These are phyloP conservation scores for Ctenopoma multispine DNA, from an alignment of 2,797 vertebrate genomes.

Conservation along the genomic window DNA sequence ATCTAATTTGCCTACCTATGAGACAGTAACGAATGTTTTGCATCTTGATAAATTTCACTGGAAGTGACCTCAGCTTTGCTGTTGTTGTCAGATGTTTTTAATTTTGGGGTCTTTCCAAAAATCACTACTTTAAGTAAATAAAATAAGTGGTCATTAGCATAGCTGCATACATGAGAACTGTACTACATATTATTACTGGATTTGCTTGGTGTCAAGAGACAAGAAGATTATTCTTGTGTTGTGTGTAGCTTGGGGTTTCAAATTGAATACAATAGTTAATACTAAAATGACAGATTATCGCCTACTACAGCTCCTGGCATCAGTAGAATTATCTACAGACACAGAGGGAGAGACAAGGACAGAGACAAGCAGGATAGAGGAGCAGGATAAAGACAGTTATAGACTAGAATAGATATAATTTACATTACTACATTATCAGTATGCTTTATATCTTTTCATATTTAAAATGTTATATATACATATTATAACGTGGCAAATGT, in stretches of 20 bases:
- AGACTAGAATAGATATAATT: too few relatives aligned
- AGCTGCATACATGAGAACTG: slow-evolving; percentile 4
- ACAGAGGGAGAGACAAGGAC: slow-evolving; percentile 36
- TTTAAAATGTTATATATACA: too few relatives aligned
- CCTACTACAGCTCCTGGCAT: slow-evolving; percentile 69
- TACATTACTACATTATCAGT: too few relatives aligned
- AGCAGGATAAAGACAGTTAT: too few relatives aligned
- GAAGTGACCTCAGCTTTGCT: slow-evolving; percentile 11
- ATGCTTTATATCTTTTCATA: too few relatives aligned
- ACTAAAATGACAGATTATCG: slow-evolving; percentile 70
- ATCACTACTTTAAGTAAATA: not conserved
- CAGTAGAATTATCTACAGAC: slow-evolving; percentile 39
- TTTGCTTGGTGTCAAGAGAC: slow-evolving; percentile 6
- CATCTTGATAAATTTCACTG: slow-evolving; percentile 5
- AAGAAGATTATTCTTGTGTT: slow-evolving; percentile 3
- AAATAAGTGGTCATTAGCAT: not conserved
- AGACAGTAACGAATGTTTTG: not conserved
- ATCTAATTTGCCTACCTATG: slow-evolving; percentile 14
- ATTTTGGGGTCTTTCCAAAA: slow-evolving; percentile 1
- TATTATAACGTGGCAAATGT: too few relatives aligned
- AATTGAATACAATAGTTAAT: slow-evolving; percentile 26
- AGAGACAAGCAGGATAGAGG: slow-evolving; percentile 37
- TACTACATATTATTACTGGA: not conserved
- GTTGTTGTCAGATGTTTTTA: not conserved
- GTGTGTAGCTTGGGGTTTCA: not conserved